Base-by-base conservation (phyloP, 2,888 invertebrate species). In the Nymphalis urticae region DNA sequence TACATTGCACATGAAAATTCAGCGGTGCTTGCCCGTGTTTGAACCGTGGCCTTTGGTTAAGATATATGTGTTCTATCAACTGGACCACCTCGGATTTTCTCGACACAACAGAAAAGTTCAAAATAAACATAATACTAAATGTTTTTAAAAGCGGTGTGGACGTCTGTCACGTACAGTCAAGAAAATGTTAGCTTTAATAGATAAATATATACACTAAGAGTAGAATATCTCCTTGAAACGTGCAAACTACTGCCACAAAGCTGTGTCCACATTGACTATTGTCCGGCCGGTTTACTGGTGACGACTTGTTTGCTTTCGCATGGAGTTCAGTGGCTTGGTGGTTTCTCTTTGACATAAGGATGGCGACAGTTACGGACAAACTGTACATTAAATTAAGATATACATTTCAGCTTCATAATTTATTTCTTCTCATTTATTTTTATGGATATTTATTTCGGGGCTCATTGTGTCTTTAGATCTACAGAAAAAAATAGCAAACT, bases 191-290 rank as follows among this genome's bases (percentile, higher is more conserved):
- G 70, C 71, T 71, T 71, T 71, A 73, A 69, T 73, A 75, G 72
- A 73, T 72, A 73, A 71, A 72, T 54, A 71, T 67, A 73, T 68
- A 51, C 69, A 66, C 42, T 42, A 42, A 42, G 82, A 82, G 81
- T 80, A 82, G 81, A 80, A 77, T 77, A 75, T 76, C 75, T 75
- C 68, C 70, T 68, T 72, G 74, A 75, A 72, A 72, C 73, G 73
- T 54, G 72, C 75, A 76, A 77, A 80, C 78, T 80, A 78, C 76
- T 76, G 74, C 76, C 75, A 74, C 77, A 75, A 68, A 77, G 76
- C 75, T 76, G 76, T 75, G 79, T 80, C 77, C 75, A 80, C 79
- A 79, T 79, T 80, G 75, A 75, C 78, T 82, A 83, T 81, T 81
- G 79, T 80, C 71, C 79, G 75, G 76, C 72, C 74, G 75, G 76